A percentile compares a stretch with the other conserved stretches of the same genome.
Conservation (phyloP, 2,113 vertebrate species). For the Oreochromis niloticus region DNA sequence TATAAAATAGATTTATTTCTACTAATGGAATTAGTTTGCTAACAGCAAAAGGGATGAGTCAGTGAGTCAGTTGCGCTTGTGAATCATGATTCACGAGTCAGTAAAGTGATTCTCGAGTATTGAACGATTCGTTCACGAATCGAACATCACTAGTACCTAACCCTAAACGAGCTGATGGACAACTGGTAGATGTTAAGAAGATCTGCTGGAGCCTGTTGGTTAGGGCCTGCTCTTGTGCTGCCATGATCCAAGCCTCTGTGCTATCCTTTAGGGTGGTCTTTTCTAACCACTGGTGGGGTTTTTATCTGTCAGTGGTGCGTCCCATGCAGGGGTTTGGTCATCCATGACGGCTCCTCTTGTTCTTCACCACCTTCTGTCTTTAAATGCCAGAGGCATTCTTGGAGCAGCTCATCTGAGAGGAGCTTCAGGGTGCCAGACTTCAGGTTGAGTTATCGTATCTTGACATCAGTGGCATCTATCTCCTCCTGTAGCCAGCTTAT, state of each 20-base stretch:
- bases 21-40: too few relatives aligned
- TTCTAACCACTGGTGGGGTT: not conserved
- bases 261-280: not conserved
- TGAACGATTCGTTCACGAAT: too few relatives aligned
- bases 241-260: not conserved
- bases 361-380: not conserved
- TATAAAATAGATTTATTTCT: too few relatives aligned
- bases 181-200: not conserved
- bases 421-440: not conserved
- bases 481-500: not conserved
- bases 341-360: not conserved
- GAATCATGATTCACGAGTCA: too few relatives aligned
- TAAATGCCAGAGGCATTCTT: not conserved
- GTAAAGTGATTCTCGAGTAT: too few relatives aligned
- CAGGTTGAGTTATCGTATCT: not conserved
- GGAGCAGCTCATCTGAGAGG: not conserved
- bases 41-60: too few relatives aligned
- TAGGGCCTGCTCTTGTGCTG: not conserved
- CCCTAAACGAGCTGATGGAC: not conserved
- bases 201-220: not conserved
- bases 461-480: not conserved
- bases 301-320: not conserved
- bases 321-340: not conserved
- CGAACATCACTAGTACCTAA: not conserved
- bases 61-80: too few relatives aligned